These are phyloP conservation scores for Lanistes nyassanus DNA, from an alignment of 1,140 invertebrate genomes.

Conservation along the genomic window DNA sequence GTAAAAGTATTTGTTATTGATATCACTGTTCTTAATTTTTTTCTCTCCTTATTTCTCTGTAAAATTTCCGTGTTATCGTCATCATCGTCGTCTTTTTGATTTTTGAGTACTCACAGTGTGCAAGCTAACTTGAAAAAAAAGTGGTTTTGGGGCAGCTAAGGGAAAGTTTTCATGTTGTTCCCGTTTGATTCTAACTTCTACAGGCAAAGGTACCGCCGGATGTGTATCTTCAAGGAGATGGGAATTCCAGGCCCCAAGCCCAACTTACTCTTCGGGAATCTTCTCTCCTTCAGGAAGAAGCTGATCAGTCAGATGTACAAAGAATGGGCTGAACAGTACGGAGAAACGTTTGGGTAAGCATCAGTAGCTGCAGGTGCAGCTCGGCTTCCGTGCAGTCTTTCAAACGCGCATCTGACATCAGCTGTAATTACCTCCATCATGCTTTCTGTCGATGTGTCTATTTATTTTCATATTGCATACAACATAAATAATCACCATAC, in stretches of 20 bases:
- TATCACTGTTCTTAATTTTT: too few relatives aligned
- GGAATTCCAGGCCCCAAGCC: slow-evolving; percentile 62
- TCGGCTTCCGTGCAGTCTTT: not conserved
- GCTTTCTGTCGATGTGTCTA: not conserved
- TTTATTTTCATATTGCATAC: not conserved
- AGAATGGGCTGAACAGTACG: slow-evolving; percentile 65
- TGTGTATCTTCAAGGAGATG: slow-evolving; percentile 55
- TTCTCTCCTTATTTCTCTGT: too few relatives aligned
- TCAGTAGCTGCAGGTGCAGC: not conserved
- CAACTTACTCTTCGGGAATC: slow-evolving; percentile 64
- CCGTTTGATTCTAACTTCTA: slow-evolving; percentile 12
- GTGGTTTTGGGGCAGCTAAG: not conserved
- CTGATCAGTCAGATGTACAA: slow-evolving; percentile 45
- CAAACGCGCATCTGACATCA: not conserved
- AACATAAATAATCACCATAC: not conserved
- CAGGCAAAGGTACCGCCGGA: slow-evolving; percentile 47
- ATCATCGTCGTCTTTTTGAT: too few relatives aligned
- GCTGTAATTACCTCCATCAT: not conserved
- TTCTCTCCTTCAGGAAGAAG: slow-evolving; percentile 48
- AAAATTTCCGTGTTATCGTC: too few relatives aligned
- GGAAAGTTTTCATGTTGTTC: not conserved
- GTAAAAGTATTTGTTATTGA: not conserved
- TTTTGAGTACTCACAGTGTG: not conserved
- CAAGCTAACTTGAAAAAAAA: not conserved
- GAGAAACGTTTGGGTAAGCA: slow-evolving; percentile 65